Conservation (phyloP, 1,140 invertebrate species). For the Panagrolaimus sp. region DNA sequence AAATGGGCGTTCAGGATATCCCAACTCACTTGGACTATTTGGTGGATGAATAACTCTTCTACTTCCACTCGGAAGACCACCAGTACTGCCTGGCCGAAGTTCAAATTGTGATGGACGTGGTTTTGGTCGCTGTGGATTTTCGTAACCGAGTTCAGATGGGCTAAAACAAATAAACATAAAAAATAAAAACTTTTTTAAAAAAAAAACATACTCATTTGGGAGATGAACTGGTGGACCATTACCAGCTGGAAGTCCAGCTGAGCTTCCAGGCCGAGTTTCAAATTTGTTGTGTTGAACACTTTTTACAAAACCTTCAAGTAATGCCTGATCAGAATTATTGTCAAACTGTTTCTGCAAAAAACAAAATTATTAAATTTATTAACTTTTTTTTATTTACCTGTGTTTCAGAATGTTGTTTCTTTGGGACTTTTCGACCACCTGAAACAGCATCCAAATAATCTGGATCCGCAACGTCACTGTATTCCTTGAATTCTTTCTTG, state of each 20-base stretch:
- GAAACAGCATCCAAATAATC: too few species aligned
- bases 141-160: conserved; percentile 11
- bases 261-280: conserved; percentile 3
- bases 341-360: background rate
- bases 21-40: background rate
- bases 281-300: background rate
- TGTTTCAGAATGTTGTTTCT: too few species aligned
- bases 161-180: background rate
- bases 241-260: background rate
- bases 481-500: background rate
- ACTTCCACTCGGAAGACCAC: background rate
- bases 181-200: background rate
- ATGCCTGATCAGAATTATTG: background rate
- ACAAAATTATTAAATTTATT: too few species aligned
- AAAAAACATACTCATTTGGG: conserved; percentile 8
- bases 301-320: conserved; percentile 8
- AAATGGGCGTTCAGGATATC: background rate
- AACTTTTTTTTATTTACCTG: too few species aligned
- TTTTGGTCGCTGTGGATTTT: background rate
- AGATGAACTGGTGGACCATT: background rate
- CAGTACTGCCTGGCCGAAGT: conserved; percentile 2
- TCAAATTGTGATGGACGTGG: background rate
- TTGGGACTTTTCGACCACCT: too few species aligned
- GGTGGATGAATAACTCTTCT: background rate
- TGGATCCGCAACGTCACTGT: background rate